Evolutionary conservation across 2,888 invertebrate species (phyloP), one percentile per base, ranked within the genome.

Genomic region (Lycocerus yunnanus): DNA sequence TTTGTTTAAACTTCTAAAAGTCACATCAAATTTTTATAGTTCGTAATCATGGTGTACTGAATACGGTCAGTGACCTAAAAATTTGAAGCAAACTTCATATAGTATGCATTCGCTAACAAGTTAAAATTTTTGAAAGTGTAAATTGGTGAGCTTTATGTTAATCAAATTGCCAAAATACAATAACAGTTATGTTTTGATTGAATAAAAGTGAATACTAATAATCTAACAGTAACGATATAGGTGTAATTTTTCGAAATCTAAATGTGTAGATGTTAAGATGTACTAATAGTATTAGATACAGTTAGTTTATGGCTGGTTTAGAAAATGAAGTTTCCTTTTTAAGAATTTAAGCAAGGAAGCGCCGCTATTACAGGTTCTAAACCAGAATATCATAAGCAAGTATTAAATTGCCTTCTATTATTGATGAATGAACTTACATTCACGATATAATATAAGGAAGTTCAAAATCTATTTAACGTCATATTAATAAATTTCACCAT

Each of bases 401-500:
- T 67, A 72, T 70, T 66, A 43, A 43, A n/a, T 43, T 43, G 43
- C n/a, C 43, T 43, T 69, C 73, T 24, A 70, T 71, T 27, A 67
- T 71, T 71, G 74, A 74, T 74, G 74, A 74, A 74, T 74, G 74
- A 74, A 67, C 58, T 58, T 27, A 58, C 71, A 61, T 43, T 43
- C 6, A 43, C n/a, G 6, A 43, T 43, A 6, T 43, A n/a, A n/a
- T n/a, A 43, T 6, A 6, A n/a, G 43, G 6, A 6, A n/a, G 43
- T 43, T 43, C 6, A n/a, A 43, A 43, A 8, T 43, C 43, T n/a
- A 8, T n/a, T n/a, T n/a, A n/a, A 43, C 27, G 9, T 27, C n/a
- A 27, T 27, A 27, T 27, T n/a, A n/a, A 27, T 13, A 27, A 27
- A 21, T 11, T 27, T 13, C 13, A 27, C 13, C 4, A 27, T 27